Evolutionary conservation across 1,140 invertebrate species (phyloP).

Genomic region (Papilio xuthus): DNA sequence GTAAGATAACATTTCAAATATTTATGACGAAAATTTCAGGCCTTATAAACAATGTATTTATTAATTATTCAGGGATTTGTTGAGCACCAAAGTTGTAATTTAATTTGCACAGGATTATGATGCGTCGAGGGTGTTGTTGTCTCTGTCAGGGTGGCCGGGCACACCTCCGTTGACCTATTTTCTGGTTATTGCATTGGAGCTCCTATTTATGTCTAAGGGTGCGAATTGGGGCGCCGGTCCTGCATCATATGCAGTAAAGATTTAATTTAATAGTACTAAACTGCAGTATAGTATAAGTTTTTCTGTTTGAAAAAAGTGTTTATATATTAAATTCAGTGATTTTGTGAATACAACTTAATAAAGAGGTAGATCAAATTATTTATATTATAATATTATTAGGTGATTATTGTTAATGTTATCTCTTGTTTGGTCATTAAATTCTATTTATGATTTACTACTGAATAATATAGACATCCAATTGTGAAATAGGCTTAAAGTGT

Average conservation of each 20-base stretch:
- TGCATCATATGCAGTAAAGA: constrained; percentile 57
- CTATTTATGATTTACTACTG: neutral
- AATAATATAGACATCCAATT: neutral
- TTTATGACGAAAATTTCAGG: constrained; percentile 35
- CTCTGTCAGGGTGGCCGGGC: constrained; percentile 67
- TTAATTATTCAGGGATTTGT: constrained; percentile 47
- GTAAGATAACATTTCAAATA: constrained; percentile 59
- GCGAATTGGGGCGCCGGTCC: constrained; percentile 69
- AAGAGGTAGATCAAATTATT: neutral
- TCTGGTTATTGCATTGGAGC: constrained; percentile 78
- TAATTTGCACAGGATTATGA: constrained; percentile 66
- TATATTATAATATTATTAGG: neutral
- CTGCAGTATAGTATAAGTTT: neutral
- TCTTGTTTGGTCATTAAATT: neutral
- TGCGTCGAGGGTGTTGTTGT: constrained; percentile 64
- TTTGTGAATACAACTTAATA: neutral
- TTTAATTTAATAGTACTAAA: constrained; percentile 41
- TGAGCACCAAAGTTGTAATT: constrained; percentile 54
- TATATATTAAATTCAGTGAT: constrained; percentile 8
- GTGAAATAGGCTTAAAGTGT: neutral
- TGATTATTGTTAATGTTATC: neutral
- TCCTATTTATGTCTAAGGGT: constrained; percentile 78
- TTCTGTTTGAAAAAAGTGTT: neutral
- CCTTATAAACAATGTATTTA: constrained; percentile 40
- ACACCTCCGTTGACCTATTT: constrained; percentile 80